Conservation (phyloP, 2,888 invertebrate genomes). For the Epinotia ramella region DNA sequence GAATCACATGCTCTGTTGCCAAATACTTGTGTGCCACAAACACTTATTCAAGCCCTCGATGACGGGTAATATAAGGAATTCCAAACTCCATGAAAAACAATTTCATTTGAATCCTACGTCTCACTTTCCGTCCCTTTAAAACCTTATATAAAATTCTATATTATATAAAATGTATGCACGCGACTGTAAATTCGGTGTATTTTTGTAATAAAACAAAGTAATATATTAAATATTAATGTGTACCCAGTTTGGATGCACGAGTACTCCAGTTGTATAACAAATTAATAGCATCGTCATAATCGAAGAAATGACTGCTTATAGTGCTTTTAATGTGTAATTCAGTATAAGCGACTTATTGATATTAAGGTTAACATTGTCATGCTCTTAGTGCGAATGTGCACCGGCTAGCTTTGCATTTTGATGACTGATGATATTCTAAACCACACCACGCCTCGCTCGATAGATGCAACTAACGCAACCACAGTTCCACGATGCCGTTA, state of each 20-base stretch:
- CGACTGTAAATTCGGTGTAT: slow-evolving; percentile 19
- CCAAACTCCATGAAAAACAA: neutral
- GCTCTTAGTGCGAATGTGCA: slow-evolving; percentile 43
- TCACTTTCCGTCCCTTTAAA: slow-evolving; percentile 22
- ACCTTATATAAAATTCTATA: slow-evolving; percentile 13
- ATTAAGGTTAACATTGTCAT: slow-evolving; percentile 36
- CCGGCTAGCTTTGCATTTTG: slow-evolving; percentile 42
- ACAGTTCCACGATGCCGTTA: neutral
- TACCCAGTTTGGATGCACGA: slow-evolving; percentile 25
- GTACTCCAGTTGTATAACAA: slow-evolving; percentile 23
- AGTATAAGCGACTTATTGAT: slow-evolving; percentile 27
- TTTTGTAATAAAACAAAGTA: neutral
- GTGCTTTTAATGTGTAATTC: slow-evolving; percentile 42
- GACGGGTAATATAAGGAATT: slow-evolving; percentile 6
- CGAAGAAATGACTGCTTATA: slow-evolving; percentile 40
- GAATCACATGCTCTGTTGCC: slow-evolving; percentile 4
- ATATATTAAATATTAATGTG: slow-evolving; percentile 20
- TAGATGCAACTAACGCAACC: slow-evolving; percentile 50
- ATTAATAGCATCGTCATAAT: slow-evolving; percentile 15
- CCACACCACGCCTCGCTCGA: slow-evolving; percentile 54
- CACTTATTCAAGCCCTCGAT: neutral
- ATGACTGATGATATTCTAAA: slow-evolving; percentile 45
- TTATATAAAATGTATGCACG: slow-evolving; percentile 25
- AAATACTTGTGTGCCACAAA: slow-evolving; percentile 11
- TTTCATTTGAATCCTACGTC: neutral